Evolutionary conservation across 2,113 vertebrate genomes (phyloP), one percentile per base, ranked within the genome.

Genomic region (Hucho hucho): DNA sequence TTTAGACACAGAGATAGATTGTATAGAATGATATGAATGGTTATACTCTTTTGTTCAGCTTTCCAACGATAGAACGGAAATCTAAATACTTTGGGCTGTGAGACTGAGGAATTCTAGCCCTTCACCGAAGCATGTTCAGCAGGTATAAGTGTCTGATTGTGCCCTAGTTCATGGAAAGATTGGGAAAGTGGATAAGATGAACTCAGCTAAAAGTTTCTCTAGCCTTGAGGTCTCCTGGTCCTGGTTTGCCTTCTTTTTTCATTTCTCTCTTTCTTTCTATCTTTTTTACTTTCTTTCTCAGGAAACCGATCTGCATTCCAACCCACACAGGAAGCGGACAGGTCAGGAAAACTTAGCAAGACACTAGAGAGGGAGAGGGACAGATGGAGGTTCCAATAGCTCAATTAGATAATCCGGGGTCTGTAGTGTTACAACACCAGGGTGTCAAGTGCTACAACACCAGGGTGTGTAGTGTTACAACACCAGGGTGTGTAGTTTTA

Each of bases 201-300:
- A n/a, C 63, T 46, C 13, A 20, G 65, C 58, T 81, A 79, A 85
- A 83, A 75, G 84, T 83, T 79, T 78, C 77, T 59, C 72, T 74
- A 81, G 26, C 18, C 53, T 75, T 81, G 29, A 18, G 20, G 65
- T 80, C 71, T 70, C 46, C 68, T 4, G 24, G 0, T 66, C 5
- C 25, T 56, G 18, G 69, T 71, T 79, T 74, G 56, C 75, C 77
- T 66, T 18, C 47, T 11, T 24, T 71, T 73, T 78, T 74, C 69
- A 68, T 81, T 66, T 18, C 25, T 53, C n/a, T 71, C 73, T 79
- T 73, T 73, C 75, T 77, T 66, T 18, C 47, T 53, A n/a, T 4
- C 26, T 26, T 26, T 26, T 2, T 29, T 66, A 6, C 46, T 53
- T 22, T 71, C 75, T 79, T 74, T 73, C 75, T 81, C 46, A 28